Evolutionary conservation across 2,113 vertebrate species (phyloP).

Genomic region (Rhinoptilus africanus): DNA sequence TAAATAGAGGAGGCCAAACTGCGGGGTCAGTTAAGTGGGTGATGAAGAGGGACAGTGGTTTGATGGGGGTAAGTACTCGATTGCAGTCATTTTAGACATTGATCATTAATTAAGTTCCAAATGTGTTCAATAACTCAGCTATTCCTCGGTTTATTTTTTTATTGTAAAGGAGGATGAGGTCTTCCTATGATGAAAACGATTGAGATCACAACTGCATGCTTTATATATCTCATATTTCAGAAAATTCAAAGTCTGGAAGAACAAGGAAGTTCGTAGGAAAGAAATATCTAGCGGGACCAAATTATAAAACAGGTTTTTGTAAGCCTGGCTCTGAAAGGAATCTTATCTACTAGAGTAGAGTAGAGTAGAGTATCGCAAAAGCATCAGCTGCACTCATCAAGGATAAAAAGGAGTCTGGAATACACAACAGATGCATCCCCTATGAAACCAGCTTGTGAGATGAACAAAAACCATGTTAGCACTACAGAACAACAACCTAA

Average conservation of each 20-base stretch:
- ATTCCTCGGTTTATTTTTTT: constrained; percentile 28
- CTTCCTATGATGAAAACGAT: not conserved
- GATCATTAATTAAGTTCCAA: constrained; percentile 59
- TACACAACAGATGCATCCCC: not conserved
- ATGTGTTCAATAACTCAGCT: constrained; percentile 53
- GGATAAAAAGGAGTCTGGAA: not conserved
- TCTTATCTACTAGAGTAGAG: not conserved
- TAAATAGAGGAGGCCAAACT: constrained; percentile 57
- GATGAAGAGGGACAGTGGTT: constrained; percentile 50
- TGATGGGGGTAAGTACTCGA: constrained; percentile 27
- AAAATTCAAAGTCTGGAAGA: constrained; percentile 9
- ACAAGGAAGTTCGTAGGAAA: not conserved
- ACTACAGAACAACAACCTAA: not conserved
- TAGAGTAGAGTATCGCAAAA: not conserved
- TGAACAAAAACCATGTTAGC: not conserved
- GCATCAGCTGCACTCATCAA: not conserved
- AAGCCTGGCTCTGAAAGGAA: not conserved
- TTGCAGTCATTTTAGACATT: constrained; percentile 43
- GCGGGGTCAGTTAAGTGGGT: constrained; percentile 46
- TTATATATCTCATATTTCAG: not conserved
- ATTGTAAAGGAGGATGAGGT: not conserved
- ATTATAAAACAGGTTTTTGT: not conserved
- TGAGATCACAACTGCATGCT: not conserved
- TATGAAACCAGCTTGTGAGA: not conserved
- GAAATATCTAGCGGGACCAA: not conserved